Percentiles rank a stretch among this genome's conserved stretches.
These are phyloP conservation scores for Alces alces DNA, from an alignment of 2,113 vertebrate species.

Conservation along the genomic window DNA sequence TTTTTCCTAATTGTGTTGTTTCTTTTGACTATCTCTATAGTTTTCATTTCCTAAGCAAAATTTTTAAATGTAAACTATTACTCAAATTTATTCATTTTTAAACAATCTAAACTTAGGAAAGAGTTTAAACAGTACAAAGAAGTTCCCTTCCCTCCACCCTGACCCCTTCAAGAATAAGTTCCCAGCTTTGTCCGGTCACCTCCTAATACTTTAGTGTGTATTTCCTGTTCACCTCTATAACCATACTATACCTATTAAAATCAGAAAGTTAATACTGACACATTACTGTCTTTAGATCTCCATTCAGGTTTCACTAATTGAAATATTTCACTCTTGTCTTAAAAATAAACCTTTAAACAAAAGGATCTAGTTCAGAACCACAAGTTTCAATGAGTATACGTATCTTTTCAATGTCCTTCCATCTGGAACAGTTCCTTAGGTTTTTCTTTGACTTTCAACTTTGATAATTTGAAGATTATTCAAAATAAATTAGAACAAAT, in stretches of 20 bases:
- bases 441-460: neutral
- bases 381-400: neutral
- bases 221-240: conserved; percentile 11
- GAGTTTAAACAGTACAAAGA: neutral
- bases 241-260: neutral
- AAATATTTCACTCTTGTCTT: neutral
- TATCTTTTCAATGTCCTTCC: neutral
- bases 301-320: neutral
- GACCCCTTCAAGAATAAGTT: neutral
- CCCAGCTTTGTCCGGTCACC: neutral
- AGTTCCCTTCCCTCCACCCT: neutral
- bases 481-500: neutral
- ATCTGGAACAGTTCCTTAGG: neutral
- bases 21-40: neutral
- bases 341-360: neutral
- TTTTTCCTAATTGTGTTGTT: neutral
- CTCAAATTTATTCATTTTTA: neutral
- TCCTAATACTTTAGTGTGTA: neutral
- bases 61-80: neutral
- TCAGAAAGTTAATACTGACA: neutral
- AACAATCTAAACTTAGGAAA: neutral
- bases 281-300: neutral
- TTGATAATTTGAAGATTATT: neutral
- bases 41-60: neutral
- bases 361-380: neutral